These are phyloP conservation scores for Oedothorax gibbosus DNA, from an alignment of 1,140 invertebrate species.

Conservation along the genomic window DNA sequence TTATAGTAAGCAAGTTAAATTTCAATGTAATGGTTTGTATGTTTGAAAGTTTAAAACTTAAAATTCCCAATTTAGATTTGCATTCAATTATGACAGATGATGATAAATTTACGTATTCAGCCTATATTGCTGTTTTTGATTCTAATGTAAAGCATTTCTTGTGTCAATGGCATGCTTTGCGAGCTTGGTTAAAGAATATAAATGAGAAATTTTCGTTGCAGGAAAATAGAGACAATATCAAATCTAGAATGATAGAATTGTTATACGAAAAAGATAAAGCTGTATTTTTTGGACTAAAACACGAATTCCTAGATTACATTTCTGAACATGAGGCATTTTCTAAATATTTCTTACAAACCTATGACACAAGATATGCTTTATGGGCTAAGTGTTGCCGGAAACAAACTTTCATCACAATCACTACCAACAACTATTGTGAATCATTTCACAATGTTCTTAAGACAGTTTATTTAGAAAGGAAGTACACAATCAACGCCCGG, in stretches of 20 bases:
- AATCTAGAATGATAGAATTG: not conserved
- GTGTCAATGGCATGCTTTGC: not conserved
- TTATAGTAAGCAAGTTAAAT: not conserved
- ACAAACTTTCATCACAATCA: not conserved
- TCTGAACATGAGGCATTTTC: not conserved
- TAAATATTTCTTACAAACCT: not conserved
- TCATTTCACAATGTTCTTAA: not conserved
- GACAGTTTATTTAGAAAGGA: not conserved
- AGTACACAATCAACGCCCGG: not conserved
- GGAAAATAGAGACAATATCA: not conserved
- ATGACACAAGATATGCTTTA: not conserved
- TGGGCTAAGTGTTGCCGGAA: not conserved
- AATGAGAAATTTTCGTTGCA: not conserved
- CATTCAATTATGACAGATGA: not conserved
- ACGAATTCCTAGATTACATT: not conserved
- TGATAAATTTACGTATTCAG: not conserved
- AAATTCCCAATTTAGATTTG: not conserved
- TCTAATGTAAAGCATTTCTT: not conserved
- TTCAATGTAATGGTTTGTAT: not conserved
- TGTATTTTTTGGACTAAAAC: not conserved
- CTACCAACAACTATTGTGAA: not conserved
- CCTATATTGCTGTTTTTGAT: not conserved
- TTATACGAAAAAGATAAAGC: not conserved
- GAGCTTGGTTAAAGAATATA: not conserved
- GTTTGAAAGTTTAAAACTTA: conserved; percentile 1